phyloP scores from a whole-genome alignment of 1,140 invertebrate genomes.

The Sycophaga agraensis region DNA sequence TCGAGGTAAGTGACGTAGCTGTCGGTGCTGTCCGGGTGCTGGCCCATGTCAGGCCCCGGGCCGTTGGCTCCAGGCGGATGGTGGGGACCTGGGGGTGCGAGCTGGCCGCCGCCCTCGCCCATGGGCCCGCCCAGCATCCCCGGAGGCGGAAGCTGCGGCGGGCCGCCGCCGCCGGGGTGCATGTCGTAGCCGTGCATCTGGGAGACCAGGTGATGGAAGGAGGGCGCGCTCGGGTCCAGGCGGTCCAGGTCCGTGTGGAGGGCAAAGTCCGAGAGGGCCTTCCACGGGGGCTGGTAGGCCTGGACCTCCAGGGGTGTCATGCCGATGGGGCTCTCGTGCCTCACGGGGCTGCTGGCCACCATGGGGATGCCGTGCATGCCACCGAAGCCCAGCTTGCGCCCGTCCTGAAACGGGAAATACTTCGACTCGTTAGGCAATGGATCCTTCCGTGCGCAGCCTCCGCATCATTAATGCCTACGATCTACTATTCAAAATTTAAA shows the following conservation, averaged over 20 bases:
- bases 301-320: slow-evolving; percentile 88
- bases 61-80: slow-evolving; percentile 47
- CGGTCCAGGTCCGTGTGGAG: slow-evolving; percentile 89
- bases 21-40: slow-evolving; percentile 80
- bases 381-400: slow-evolving; percentile 87
- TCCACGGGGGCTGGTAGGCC: slow-evolving; percentile 96
- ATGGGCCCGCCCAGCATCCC: slow-evolving; percentile 51
- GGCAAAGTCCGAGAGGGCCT: slow-evolving; percentile 92
- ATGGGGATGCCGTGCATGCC: slow-evolving; percentile 94
- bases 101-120: slow-evolving; percentile 42
- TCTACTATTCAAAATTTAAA: too few relatives aligned
- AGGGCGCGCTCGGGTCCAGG: slow-evolving; percentile 80
- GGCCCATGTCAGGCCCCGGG: slow-evolving; percentile 53
- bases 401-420: slow-evolving; percentile 72
- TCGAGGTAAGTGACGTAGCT: slow-evolving; percentile 89
- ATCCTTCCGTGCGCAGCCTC: too few relatives aligned
- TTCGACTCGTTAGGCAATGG: slow-evolving; percentile 42
- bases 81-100: slow-evolving; percentile 64
- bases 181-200: slow-evolving; percentile 92
- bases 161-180: slow-evolving; percentile 57
- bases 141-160: slow-evolving; percentile 52
- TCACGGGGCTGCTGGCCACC: slow-evolving; percentile 92
- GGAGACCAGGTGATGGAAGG: slow-evolving; percentile 94
- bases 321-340: slow-evolving; percentile 86
- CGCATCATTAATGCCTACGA: too few relatives aligned